Base-by-base conservation (phyloP, 2,797 vertebrate species). In the Takifugu rubripes region DNA sequence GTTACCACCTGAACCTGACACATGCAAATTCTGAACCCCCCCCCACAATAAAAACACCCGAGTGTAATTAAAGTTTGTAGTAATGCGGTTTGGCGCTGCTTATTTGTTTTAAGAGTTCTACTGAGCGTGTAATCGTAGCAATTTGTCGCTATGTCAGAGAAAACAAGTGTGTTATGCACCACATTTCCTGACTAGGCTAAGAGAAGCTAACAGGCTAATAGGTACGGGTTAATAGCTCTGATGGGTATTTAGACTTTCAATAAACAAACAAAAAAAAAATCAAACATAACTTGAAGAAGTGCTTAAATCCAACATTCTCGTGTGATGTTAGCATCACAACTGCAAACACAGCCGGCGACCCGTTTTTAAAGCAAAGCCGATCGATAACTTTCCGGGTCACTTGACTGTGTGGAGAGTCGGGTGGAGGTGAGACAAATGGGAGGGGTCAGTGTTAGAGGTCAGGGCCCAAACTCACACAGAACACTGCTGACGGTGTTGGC, bases 271-370 rank as follows among this genome's bases (percentile, higher is more conserved):
- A 31, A 54, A n/a, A 33, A 17, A 9, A 21, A 49, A 67, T 56
- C 17, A 56, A 46, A 67, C 46, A 6, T 44, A 89, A 90, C 88
- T 90, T 90, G 87, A 89, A 90, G 88, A 87, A 89, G 84, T 78
- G 84, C 87, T 76, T 2, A 3, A 60, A 47, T 72, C 47, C 29
- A 62, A 56, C 46, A 70, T 54, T n/a, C 25, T 25, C 71, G 21
- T 59, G 47, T 59, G 57, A 65, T 59, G 44, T 49, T 59, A 68
- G 74, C 54, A 54, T 62, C 66, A 48, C 64, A 58, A 79, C 79
- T 85, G 65, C 76, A 71, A 80, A 82, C 85, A 85, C 86, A 87
- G 79, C 71, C 68, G 60, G 72, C 58, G 78, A 84, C 84, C 84
- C 83, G 82, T 25, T 68, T 27, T 56, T 52, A 54, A 31, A 49